These are phyloP conservation scores for Drosophila santomea DNA, from an alignment of 1,140 invertebrate genomes.

Conservation along the genomic window DNA sequence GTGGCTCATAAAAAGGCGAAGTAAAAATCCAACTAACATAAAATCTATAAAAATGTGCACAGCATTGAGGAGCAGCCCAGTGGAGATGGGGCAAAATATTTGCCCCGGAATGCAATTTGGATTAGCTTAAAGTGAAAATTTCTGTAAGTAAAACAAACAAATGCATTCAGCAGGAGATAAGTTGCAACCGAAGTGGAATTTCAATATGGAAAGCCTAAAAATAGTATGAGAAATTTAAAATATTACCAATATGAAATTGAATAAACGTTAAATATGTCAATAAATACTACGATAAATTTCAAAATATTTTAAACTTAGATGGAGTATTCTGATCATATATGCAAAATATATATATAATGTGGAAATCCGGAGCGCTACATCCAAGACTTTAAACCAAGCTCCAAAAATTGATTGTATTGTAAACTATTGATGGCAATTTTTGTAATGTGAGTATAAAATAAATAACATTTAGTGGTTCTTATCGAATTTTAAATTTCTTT, in stretches of 20 bases:
- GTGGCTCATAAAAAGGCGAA: slow-evolving; percentile 49
- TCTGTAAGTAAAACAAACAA: background rate
- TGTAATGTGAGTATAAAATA: too few relatives aligned
- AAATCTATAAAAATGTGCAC: slow-evolving; percentile 52
- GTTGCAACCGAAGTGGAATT: background rate
- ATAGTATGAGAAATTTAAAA: background rate
- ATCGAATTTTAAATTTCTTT: too few relatives aligned
- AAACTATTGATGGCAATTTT: too few relatives aligned
- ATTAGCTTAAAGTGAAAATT: slow-evolving; percentile 32
- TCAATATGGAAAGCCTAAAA: background rate
- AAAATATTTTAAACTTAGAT: too few relatives aligned
- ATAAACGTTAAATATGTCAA: background rate
- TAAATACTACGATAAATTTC: too few relatives aligned
- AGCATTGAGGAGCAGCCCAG: slow-evolving; percentile 42
- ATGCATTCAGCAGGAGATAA: background rate
- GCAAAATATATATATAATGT: background rate
- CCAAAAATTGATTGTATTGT: too few relatives aligned
- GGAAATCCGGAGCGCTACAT: background rate
- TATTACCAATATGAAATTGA: background rate
- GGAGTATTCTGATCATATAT: too few relatives aligned
- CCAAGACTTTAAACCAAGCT: too few relatives aligned
- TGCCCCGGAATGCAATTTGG: slow-evolving; percentile 47
- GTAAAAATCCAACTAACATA: slow-evolving; percentile 49
- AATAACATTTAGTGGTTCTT: too few relatives aligned
- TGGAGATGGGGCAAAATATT: slow-evolving; percentile 21